Percentiles rank a stretch among this genome's conserved stretches.
Evolutionary conservation across 2,113 vertebrate genomes (phyloP).

Genomic region (Solea solea): DNA sequence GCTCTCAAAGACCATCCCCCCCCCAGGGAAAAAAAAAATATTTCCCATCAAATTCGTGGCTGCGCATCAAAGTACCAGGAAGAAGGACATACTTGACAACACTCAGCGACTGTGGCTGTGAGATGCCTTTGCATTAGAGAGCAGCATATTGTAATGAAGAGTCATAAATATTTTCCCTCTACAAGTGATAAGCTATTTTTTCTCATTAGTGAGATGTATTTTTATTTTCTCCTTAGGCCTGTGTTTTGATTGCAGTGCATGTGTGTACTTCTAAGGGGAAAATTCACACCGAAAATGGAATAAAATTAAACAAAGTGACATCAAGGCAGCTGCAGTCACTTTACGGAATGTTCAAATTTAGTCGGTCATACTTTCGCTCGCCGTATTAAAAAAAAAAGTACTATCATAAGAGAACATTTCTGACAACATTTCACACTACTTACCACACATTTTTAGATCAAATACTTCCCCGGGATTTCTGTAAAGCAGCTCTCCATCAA

Average conservation of each 20-base stretch:
- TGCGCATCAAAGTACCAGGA: conserved; percentile 33
- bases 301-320: not conserved
- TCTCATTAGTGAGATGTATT: conserved; percentile 50
- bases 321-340: not conserved
- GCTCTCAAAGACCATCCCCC: conserved; percentile 36
- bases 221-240: conserved; percentile 39
- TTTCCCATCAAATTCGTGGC: conserved; percentile 33
- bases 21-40: conserved; percentile 18
- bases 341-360: not conserved
- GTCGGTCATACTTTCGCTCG: not conserved
- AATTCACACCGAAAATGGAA: not conserved
- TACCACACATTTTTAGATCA: not conserved
- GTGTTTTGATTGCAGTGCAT: conserved; percentile 32
- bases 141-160: conserved; percentile 38
- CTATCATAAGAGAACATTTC: not conserved
- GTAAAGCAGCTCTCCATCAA: conserved; percentile 15
- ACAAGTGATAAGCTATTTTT: conserved; percentile 50
- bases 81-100: conserved; percentile 22
- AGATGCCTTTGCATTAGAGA: conserved; percentile 38
- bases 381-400: conserved; percentile 12
- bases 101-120: conserved; percentile 19
- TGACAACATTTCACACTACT: not conserved
- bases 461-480: not conserved
- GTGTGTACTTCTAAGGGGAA: conserved; percentile 15
- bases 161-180: conserved; percentile 46